Evolutionary conservation across 2,888 invertebrate species (phyloP).

Genomic region (Drosophila pseudotakahashii): DNA sequence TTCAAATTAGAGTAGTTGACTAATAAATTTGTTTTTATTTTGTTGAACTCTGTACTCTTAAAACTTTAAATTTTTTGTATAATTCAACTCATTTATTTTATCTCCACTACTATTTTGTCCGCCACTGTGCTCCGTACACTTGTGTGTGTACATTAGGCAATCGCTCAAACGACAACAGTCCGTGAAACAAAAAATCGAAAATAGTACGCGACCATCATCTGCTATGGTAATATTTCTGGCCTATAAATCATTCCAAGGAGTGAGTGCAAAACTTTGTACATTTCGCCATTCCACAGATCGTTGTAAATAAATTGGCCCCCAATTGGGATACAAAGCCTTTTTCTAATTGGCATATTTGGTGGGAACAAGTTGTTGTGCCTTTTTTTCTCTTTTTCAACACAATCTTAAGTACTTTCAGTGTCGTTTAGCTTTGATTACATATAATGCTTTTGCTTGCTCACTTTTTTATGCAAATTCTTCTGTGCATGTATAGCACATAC

Average conservation of each 20-base stretch:
- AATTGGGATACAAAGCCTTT: slow-evolving; percentile 19
- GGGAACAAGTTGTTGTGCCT: slow-evolving; percentile 14
- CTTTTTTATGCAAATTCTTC: slow-evolving; percentile 52
- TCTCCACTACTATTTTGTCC: slow-evolving; percentile 5
- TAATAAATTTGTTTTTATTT: no score
- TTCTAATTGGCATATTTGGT: slow-evolving; percentile 11
- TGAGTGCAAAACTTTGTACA: slow-evolving; percentile 30
- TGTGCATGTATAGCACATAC: slow-evolving; percentile 67
- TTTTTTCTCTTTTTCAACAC: background rate
- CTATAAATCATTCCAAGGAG: slow-evolving; percentile 46
- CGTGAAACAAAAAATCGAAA: slow-evolving; percentile 47
- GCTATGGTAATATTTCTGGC: slow-evolving; percentile 36
- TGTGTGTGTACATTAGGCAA: slow-evolving; percentile 37
- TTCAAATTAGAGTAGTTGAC: no score
- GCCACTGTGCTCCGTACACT: slow-evolving; percentile 12
- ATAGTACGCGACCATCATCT: slow-evolving; percentile 41
- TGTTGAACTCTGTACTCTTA: background rate
- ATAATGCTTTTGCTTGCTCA: slow-evolving; percentile 40
- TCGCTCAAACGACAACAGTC: slow-evolving; percentile 45
- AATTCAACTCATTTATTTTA: background rate
- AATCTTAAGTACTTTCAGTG: slow-evolving; percentile 36
- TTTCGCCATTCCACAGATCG: slow-evolving; percentile 30
- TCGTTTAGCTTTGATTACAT: slow-evolving; percentile 70
- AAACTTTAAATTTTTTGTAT: background rate
- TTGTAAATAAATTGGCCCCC: background rate